Percentiles rank a stretch among this genome's conserved stretches.
Conservation (phyloP, 1,140 invertebrate species). For the Yoshiicerus persimilis region DNA sequence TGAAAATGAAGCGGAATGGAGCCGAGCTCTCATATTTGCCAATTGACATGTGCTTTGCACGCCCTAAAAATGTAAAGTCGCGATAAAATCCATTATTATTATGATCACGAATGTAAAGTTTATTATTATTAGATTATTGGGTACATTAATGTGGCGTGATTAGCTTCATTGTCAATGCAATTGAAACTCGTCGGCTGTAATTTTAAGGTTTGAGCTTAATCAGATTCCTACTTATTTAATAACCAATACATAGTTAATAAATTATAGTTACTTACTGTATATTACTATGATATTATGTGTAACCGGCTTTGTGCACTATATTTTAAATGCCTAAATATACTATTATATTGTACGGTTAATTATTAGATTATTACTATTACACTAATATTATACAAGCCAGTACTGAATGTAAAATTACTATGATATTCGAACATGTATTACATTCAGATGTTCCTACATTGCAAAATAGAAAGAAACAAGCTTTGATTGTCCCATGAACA, state of each 20-base stretch:
- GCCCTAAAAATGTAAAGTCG: neutral
- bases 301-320: neutral
- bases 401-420: neutral
- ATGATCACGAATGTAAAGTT: too few relatives aligned
- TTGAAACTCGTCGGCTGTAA: neutral
- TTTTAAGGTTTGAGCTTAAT: conserved; percentile 7
- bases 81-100: too few relatives aligned
- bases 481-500: neutral
- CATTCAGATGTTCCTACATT: neutral
- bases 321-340: neutral
- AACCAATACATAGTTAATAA: neutral
- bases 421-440: neutral
- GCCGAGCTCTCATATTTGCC: neutral
- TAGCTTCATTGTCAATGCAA: neutral
- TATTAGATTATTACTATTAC: neutral
- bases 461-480: neutral
- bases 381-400: neutral
- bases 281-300: neutral
- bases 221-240: neutral
- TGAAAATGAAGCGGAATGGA: neutral
- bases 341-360: neutral
- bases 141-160: neutral
- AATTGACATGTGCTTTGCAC: neutral
- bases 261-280: too few relatives aligned
- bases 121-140: neutral